A percentile compares a stretch with the other conserved stretches of the same genome.
phyloP scores from a whole-genome alignment of 2,888 invertebrate species.

The Dicycla oo region DNA sequence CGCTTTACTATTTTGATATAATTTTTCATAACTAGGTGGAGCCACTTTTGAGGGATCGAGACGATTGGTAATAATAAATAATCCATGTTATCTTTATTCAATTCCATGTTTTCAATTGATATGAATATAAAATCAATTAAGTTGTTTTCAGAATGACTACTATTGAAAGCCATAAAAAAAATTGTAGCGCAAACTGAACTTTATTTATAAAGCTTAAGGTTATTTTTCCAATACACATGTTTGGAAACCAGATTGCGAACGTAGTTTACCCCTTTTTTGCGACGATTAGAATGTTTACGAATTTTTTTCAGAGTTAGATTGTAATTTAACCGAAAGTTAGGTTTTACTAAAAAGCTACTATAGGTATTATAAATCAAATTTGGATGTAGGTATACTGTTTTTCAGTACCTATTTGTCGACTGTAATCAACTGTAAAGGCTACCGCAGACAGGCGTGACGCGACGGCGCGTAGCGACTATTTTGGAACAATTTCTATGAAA shows the following conservation, averaged over 20 bases:
- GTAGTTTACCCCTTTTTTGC: neutral
- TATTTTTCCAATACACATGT: neutral
- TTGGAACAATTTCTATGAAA: too few relatives aligned
- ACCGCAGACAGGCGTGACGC: too few relatives aligned
- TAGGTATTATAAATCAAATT: neutral
- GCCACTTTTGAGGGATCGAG: slow-evolving; percentile 1
- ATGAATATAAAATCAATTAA: too few relatives aligned
- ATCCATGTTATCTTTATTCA: neutral
- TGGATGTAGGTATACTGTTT: too few relatives aligned
- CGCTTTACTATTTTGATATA: slow-evolving; percentile 47
- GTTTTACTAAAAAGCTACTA: neutral
- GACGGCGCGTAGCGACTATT: too few relatives aligned
- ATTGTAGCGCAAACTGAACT: too few relatives aligned
- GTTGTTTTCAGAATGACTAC: too few relatives aligned
- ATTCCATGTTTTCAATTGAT: neutral
- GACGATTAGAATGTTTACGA: too few relatives aligned
- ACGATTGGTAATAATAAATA: neutral
- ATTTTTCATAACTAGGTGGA: slow-evolving; percentile 26
- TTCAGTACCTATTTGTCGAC: too few relatives aligned
- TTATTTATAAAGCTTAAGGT: too few relatives aligned
- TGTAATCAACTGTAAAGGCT: too few relatives aligned
- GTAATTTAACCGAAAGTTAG: neutral
- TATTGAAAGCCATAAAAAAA: too few relatives aligned
- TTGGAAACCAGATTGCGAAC: neutral
- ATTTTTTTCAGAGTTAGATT: neutral